Conservation (phyloP, 2,888 invertebrate genomes). For the Synanthedon vespiformis region DNA sequence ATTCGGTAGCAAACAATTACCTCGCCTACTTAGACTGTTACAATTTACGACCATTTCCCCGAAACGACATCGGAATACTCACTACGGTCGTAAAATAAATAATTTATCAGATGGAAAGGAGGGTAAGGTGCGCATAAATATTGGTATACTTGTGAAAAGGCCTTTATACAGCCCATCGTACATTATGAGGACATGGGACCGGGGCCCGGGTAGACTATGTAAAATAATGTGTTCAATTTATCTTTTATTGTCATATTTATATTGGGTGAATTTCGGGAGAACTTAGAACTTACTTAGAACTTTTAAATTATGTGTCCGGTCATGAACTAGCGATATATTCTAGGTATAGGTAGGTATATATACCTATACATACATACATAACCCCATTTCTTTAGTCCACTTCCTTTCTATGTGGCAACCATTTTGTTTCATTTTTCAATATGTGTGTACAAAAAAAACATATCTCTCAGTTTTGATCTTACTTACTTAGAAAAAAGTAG, state of each 20-base stretch:
- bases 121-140: constrained; percentile 32
- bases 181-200: constrained; percentile 22
- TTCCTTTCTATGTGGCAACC: too few species aligned
- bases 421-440: too few species aligned
- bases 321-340: too few species aligned
- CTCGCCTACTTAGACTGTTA: constrained; percentile 34
- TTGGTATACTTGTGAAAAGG: constrained; percentile 28
- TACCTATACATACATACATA: too few species aligned
- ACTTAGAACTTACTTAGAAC: too few species aligned
- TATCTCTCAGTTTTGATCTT: too few species aligned
- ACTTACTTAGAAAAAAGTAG: too few species aligned
- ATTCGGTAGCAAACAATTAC: constrained; percentile 3
- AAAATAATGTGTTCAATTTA: neutral
- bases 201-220: constrained; percentile 1
- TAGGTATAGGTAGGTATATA: too few species aligned
- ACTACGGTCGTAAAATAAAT: constrained; percentile 54
- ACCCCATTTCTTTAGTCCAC: too few species aligned
- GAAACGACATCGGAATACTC: constrained; percentile 48
- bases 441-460: too few species aligned
- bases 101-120: constrained; percentile 35
- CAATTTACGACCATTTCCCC: constrained; percentile 38
- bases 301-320: too few species aligned
- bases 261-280: too few species aligned
- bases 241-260: neutral
- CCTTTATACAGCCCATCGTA: constrained; percentile 31